Evolutionary conservation across 2,888 invertebrate species (phyloP).

Genomic region (Coleophora flavipennella): DNA sequence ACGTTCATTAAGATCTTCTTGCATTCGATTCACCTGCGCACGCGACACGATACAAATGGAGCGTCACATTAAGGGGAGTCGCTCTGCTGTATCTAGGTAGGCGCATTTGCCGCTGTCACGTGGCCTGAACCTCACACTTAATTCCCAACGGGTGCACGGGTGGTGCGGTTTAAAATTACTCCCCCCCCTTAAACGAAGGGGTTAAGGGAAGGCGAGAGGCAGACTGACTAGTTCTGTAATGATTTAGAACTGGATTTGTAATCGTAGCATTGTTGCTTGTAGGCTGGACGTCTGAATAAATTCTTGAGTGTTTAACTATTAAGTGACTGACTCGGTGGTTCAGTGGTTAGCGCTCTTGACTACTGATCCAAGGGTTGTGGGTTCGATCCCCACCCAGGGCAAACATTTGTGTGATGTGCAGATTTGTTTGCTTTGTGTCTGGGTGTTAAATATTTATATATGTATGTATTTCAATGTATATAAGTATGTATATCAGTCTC

Average conservation of each 20-base stretch:
- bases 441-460: too few relatives aligned
- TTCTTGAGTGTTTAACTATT: too few relatives aligned
- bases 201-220: background rate
- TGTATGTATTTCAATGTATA: too few relatives aligned
- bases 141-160: conserved; percentile 46
- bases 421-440: too few relatives aligned
- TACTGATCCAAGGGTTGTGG: too few relatives aligned
- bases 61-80: conserved; percentile 57
- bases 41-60: conserved; percentile 48
- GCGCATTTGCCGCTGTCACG: conserved; percentile 69
- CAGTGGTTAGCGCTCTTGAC: too few relatives aligned
- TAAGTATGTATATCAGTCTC: too few relatives aligned
- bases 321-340: too few relatives aligned
- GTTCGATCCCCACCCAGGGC: too few relatives aligned
- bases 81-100: conserved; percentile 58
- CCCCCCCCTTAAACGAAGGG: conserved; percentile 28
- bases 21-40: background rate
- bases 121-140: conserved; percentile 62
- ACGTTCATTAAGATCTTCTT: too few relatives aligned
- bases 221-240: conserved; percentile 14
- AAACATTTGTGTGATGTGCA: too few relatives aligned
- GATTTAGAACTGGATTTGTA: conserved; percentile 17
- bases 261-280: conserved; percentile 1
- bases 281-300: too few relatives aligned
- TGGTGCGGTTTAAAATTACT: conserved; percentile 66